Base-by-base conservation (phyloP, 1,140 invertebrate species). In the Camponotus pennsylvanicus region DNA sequence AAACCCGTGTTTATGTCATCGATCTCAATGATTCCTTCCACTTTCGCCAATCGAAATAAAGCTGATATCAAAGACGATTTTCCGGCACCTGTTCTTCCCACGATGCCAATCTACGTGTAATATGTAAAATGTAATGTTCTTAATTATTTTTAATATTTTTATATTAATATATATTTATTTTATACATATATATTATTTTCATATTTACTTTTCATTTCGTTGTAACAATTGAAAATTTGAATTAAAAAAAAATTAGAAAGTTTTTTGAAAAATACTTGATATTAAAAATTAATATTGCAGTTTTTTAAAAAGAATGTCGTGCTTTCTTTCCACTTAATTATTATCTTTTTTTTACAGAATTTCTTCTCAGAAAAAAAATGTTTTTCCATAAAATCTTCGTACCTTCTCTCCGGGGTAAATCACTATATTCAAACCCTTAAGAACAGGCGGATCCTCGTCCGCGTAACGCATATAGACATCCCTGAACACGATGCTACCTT, bases 21-120 rank as follows among this genome's bases (percentile, higher is more conserved):
- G 34, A 98, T 97, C 6, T 95, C 90, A 67, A 98, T 96, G 0
- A 88, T 34, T 7, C 97, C 97, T 61, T 96, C 94, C 0, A 95
- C 93, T 89, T 96, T 96, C 0, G 95, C 95, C 79, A 99, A 91
- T 71, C 98, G 96, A 91, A 99, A 99, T 0, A 99, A 93, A 1
- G 98, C 97, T 40, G 97, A 95, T 76, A 98, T 98, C 3, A 99
- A 94, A 0, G 98, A 99, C 0, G 98, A 98, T 94, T 99, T 99
- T 18, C 98, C 98, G 55, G 98, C 98, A 0, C 98, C 98, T 9
- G 98, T 98, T 92, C 98, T 95, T 4, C 98, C 98, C 27, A 98
- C 98, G 82, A 98, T 97, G 2, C 98, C 97, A 76, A 98, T 96
- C 96, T 97, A 21, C 11, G 32, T 27, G 32, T 55, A 37, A 86